Percentiles rank a stretch among this genome's conserved stretches.
phyloP scores from a whole-genome alignment of 2,797 vertebrate genomes.

The Furcifer pardalis region DNA sequence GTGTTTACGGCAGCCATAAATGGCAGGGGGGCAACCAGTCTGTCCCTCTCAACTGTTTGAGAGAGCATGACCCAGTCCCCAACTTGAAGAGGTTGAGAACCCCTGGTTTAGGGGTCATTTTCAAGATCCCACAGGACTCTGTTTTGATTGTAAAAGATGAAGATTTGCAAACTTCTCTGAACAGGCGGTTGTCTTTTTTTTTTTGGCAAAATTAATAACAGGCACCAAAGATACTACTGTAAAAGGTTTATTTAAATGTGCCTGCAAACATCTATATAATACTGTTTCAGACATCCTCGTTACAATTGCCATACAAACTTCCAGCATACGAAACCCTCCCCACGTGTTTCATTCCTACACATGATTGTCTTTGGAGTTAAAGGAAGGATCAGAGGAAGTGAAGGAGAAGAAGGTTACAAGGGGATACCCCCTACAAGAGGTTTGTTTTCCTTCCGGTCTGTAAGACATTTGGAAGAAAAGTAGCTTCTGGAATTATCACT shows the following conservation, averaged over 20 bases:
- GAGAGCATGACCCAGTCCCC: too few species aligned
- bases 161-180: neutral
- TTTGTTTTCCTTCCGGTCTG: constrained; percentile 57
- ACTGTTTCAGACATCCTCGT: constrained; percentile 50
- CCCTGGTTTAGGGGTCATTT: too few species aligned
- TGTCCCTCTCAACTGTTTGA: too few species aligned
- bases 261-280: constrained; percentile 61
- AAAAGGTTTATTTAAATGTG: constrained; percentile 73
- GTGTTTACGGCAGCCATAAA: too few species aligned
- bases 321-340: constrained; percentile 70
- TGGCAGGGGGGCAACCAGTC: too few species aligned
- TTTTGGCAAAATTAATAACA: fast-evolving
- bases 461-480: constrained; percentile 58
- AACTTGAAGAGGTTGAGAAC: too few species aligned
- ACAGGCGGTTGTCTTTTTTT: too few species aligned
- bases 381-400: constrained; percentile 28
- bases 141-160: neutral
- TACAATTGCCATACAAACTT: constrained; percentile 67
- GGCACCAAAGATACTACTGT: constrained; percentile 14
- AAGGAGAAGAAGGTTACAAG: constrained; percentile 59
- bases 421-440: constrained; percentile 68
- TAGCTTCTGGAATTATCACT: constrained; percentile 43
- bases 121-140: too few species aligned
- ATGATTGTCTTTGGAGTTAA: constrained; percentile 74
- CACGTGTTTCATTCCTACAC: constrained; percentile 47